A percentile compares a stretch with the other conserved stretches of the same genome.
Conservation (phyloP, 2,888 invertebrate species). For the Hipparchia sbordonii region DNA sequence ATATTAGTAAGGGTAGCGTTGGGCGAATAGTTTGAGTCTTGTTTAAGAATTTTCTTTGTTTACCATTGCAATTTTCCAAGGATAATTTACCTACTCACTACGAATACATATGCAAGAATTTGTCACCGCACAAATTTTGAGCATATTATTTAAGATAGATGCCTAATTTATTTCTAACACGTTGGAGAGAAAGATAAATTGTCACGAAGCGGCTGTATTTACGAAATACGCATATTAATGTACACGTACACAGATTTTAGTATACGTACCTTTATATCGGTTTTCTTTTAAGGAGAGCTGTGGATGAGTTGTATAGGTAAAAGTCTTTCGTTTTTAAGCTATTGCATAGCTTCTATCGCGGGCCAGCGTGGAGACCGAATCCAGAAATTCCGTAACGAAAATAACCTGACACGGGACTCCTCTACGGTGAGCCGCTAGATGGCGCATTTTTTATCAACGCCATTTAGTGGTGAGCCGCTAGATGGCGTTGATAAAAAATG, state of each 20-base stretch:
- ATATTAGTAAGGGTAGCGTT: no score
- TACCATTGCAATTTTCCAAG: neutral
- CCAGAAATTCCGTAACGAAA: no score
- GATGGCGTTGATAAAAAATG: no score
- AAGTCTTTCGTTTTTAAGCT: no score
- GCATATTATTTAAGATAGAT: constrained; percentile 1
- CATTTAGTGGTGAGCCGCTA: no score
- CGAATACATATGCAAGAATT: neutral
- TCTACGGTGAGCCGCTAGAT: no score
- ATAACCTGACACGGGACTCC: no score
- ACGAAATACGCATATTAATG: constrained; percentile 26
- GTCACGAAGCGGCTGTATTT: constrained; percentile 25
- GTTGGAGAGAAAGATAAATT: constrained; percentile 24
- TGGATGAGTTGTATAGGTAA: neutral
- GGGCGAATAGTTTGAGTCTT: no score
- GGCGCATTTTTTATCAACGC: no score
- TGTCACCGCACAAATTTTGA: constrained; percentile 8
- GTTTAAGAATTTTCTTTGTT: no score
- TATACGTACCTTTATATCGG: constrained; percentile 4
- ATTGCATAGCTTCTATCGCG: no score
- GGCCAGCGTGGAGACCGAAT: no score
- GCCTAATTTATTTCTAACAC: constrained; percentile 25
- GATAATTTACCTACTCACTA: neutral
- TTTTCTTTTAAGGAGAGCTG: constrained; percentile 1
- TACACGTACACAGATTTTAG: neutral